Base-by-base conservation (phyloP, 2,888 invertebrate species). In the Mesochorus sp. region DNA sequence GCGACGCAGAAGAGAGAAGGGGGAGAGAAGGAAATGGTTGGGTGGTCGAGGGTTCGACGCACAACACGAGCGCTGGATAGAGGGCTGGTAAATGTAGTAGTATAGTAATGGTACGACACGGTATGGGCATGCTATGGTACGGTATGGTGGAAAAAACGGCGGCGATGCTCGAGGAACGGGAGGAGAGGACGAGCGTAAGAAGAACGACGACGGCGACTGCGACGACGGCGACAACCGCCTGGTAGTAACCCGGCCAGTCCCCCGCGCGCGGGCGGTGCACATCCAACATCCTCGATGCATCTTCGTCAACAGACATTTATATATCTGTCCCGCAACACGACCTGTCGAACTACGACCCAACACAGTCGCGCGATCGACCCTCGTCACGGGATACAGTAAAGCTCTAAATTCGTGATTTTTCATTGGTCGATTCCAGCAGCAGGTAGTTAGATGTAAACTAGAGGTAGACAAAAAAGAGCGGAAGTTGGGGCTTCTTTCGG, bases 191-290 rank as follows among this genome's bases (percentile, higher is more conserved):
- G 90, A 86, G 76, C 68, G 74, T 47, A 73, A 44, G 70, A 26
- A 24, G 68, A 71, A n/a, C 66, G 64, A 71, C 59, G 79, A 80
- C 86, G 90, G 90, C 89, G 80, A 82, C 68, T 59, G 47, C 66
- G 64, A 71, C 59, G 79, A 80, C 86, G 90, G 90, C 89, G 80
- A 82, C 81, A 82, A 84, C 82, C 83, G 87, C 86, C n/a, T 88
- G 88, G 86, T 88, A 88, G 89, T 87, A 87, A 86, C 88, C 88
- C 87, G 89, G 90, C 87, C 89, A 90, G 89, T 88, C 85, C 87
- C 88, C 88, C 88, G 88, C 88, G 88, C 86, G 89, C 89, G 89
- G 88, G 88, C 88, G 88, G 87, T 88, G 89, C 87, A 87, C 26
- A 47, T 62, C 42, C 47, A 62, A 62, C 62, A 62, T 47, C 62